These are phyloP conservation scores for Pangasius macronema DNA, from an alignment of 2,797 vertebrate genomes.

Conservation along the genomic window DNA sequence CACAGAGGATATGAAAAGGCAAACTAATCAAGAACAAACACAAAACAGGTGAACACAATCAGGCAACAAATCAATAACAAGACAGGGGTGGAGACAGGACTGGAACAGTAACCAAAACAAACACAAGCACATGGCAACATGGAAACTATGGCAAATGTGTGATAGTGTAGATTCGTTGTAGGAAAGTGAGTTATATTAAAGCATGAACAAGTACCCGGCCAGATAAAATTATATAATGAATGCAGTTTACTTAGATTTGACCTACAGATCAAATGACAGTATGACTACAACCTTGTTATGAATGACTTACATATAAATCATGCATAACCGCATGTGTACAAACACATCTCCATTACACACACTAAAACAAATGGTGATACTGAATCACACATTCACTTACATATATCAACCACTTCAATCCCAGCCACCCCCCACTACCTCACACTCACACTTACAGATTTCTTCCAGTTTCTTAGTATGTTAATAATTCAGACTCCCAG, in stretches of 20 bases:
- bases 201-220: background rate
- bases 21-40: background rate
- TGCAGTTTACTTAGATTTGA: background rate
- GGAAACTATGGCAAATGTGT: background rate
- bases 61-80: background rate
- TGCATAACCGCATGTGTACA: slow-evolving; percentile 7
- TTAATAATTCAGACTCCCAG: slow-evolving; percentile 40
- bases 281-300: background rate
- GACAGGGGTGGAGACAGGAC: background rate
- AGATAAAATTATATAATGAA: background rate
- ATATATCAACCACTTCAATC: slow-evolving; percentile 24
- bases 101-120: background rate
- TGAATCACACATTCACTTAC: slow-evolving; percentile 13
- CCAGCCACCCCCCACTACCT: background rate
- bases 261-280: background rate
- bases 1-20: background rate
- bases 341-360: slow-evolving; percentile 15
- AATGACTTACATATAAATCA: background rate
- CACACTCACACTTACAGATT: background rate
- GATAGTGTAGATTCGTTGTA: background rate
- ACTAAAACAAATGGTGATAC: slow-evolving; percentile 16
- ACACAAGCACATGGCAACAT: background rate
- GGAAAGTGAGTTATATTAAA: background rate
- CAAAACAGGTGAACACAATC: background rate
- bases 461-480: slow-evolving; percentile 10